These are phyloP conservation scores for Hirtodrosophila alboralis DNA, from an alignment of 2,888 invertebrate genomes.

Conservation along the genomic window DNA sequence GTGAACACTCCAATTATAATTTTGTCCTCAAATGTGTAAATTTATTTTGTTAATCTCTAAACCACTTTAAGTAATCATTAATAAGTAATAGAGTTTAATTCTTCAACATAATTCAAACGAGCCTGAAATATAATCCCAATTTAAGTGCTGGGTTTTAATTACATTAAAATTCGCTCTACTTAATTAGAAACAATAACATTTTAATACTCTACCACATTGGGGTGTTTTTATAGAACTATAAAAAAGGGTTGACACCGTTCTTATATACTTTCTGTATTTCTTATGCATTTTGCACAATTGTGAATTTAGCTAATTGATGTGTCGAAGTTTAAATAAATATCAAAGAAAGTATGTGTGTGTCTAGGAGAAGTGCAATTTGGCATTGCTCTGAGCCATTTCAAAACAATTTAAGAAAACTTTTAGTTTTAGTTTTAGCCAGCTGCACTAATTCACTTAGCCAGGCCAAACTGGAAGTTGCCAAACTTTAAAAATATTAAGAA, in stretches of 20 bases:
- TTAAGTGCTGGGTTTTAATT: constrained; percentile 33
- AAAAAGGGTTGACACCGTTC: no score
- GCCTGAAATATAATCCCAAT: no score
- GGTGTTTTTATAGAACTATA: no score
- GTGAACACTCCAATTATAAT: no score
- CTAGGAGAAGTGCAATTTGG: constrained; percentile 16
- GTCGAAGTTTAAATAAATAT: constrained; percentile 47
- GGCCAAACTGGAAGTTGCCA: constrained; percentile 50
- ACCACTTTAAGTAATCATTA: no score
- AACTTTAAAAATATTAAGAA: constrained; percentile 53
- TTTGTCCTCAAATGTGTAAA: no score
- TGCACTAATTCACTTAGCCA: constrained; percentile 59
- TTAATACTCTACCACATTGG: no score
- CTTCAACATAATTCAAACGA: no score
- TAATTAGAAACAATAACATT: constrained; percentile 49
- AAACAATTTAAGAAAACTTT: constrained; percentile 63
- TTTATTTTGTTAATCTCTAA: no score
- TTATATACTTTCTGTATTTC: no score
- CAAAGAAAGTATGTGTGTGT: constrained; percentile 12
- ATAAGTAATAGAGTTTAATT: no score
- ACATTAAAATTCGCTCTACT: constrained; percentile 35
- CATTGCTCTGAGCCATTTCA: constrained; percentile 46
- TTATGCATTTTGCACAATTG: not conserved
- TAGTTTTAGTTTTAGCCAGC: constrained; percentile 57
- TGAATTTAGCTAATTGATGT: constrained; percentile 49